Base-by-base conservation (phyloP, 37 sponge, comb jelly and placozoan genomes). In the Eunapius fragilis region DNA sequence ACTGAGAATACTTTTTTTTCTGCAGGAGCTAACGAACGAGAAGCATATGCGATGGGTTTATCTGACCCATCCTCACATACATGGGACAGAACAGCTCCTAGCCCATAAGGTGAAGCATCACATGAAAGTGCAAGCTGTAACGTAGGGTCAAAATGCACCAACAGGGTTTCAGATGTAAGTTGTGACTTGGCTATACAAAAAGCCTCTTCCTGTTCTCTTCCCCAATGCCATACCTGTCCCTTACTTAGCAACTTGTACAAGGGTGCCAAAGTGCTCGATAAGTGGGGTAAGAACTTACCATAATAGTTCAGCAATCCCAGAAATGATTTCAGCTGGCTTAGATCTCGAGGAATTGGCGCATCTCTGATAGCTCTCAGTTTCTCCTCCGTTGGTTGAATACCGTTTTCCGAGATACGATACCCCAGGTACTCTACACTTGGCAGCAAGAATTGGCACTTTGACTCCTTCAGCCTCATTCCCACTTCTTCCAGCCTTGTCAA, bases 61-160 rank as follows among this genome's bases (percentile, higher is more conserved):
- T 87, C 75, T 17, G 41, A 26, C 0, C 74, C 74, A 72, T 87
- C 74, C 24, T 30, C 67, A 0, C 47, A 7, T 2, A 0, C 3
- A 27, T 87, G 87, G 0, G 87, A 87, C 74, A 87, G 13, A 7
- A 87, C 87, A 9, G 87, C 80, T 41, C 80, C 87, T 9, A 87
- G 74, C 48, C 87, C 87, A 47, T 87, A 80, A 1, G 75, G 81
- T 35, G 80, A 87, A 22, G 81, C 87, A 75, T 80, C 87, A 80
- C 74, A 45, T 9, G 81, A 36, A 34, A 85, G 11, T 2, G 35
- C 17, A 2, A 85, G 32, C 27, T 41, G 30, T 28, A 47, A 76
- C 37, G 58, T 14, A 2, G 78, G 77, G 71, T 85, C 70, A 30
- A 37, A 85, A 45, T 85, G 85, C 4, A n/a, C 26, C 33, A 85